Percentiles rank a stretch among this genome's conserved stretches.
These are phyloP conservation scores for Craseonycteris thonglongyai DNA, from an alignment of 2,113 vertebrate species.

Conservation along the genomic window DNA sequence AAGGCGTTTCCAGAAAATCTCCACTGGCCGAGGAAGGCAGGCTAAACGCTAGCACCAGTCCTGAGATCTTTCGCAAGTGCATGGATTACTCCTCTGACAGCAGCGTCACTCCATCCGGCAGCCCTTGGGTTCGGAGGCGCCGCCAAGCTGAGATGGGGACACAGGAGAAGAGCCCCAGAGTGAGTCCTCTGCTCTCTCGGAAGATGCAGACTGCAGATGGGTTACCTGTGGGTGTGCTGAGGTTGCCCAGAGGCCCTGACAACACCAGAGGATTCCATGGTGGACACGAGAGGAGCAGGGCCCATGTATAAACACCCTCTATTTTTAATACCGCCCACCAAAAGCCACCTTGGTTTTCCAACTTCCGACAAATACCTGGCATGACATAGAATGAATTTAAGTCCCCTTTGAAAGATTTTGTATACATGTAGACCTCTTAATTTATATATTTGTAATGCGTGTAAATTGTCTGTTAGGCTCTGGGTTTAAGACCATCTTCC, in stretches of 20 bases:
- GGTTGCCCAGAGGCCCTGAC: constrained; percentile 92
- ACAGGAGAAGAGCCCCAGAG: constrained; percentile 89
- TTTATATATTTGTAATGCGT: constrained; percentile 61
- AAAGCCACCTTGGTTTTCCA: constrained; percentile 5
- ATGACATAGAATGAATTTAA: constrained; percentile 36
- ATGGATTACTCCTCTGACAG: constrained; percentile 95
- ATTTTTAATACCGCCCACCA: background rate
- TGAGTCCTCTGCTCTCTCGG: constrained; percentile 87
- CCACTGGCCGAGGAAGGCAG: constrained; percentile 85
- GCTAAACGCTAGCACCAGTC: constrained; percentile 81
- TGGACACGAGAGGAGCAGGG: constrained; percentile 80
- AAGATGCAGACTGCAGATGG: constrained; percentile 91
- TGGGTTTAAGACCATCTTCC: background rate
- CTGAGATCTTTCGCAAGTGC: constrained; percentile 79
- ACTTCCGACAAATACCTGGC: background rate
- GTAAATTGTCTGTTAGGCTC: background rate
- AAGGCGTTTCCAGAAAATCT: constrained; percentile 84
- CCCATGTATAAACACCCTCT: constrained; percentile 28
- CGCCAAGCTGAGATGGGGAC: constrained; percentile 85
- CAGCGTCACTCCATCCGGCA: constrained; percentile 93
- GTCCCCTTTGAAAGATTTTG: constrained; percentile 37
- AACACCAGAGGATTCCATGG: constrained; percentile 92
- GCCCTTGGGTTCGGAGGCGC: constrained; percentile 96
- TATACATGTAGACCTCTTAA: constrained; percentile 44
- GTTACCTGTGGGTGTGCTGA: constrained; percentile 89